Evolutionary conservation across 2,797 vertebrate species (phyloP), one percentile per base, ranked within the genome.

Genomic region (Loris lydekkerianus): DNA sequence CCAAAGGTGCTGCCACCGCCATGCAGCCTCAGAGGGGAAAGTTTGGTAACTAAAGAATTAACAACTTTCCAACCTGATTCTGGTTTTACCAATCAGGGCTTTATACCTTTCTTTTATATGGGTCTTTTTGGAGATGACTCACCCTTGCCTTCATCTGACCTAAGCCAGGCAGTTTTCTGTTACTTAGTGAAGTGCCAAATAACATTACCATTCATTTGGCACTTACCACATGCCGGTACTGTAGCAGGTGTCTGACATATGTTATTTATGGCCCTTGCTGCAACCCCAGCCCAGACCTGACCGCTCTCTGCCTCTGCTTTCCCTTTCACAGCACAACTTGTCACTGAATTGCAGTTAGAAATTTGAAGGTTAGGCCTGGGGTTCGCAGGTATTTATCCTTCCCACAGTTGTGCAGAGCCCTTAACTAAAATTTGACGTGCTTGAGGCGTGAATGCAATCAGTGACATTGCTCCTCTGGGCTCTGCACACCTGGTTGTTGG

Each of bases 91-190:
- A 49, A 3, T 37, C 17, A 49, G 3, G 5, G 21, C 43, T 49
- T 63, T 53, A 14, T 29, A 7, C 23, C 4, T 86, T 58, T 82
- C 27, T 15, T 69, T 90, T 81, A 61, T 40, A 87, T 73, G 56
- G 20, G 43, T 72, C 31, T 72, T 67, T 87, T 83, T 76, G 78
- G 67, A 92, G 86, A 61, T 85, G 53, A 67, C 60, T 94, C 27
- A 53, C 46, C 14, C 40, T 84, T 90, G 27, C 53, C 56, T 94
- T 85, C 27, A 34, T 80, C 77, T 84, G 84, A 37, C 2, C 10
- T 18, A 85, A 83, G 65, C 70, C 63, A 91, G 76, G 37, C 76
- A 43, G 21, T 85, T 92, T 95, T 56, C 86, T 89, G 69, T 85
- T n/a, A 34, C 21, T n/a, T 58, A 25, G 37, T 34, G 72, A 73